Percentiles rank a stretch among this genome's conserved stretches.
These are phyloP conservation scores for Melanotaenia maccullochi DNA, from an alignment of 2,797 vertebrate species.

Conservation along the genomic window DNA sequence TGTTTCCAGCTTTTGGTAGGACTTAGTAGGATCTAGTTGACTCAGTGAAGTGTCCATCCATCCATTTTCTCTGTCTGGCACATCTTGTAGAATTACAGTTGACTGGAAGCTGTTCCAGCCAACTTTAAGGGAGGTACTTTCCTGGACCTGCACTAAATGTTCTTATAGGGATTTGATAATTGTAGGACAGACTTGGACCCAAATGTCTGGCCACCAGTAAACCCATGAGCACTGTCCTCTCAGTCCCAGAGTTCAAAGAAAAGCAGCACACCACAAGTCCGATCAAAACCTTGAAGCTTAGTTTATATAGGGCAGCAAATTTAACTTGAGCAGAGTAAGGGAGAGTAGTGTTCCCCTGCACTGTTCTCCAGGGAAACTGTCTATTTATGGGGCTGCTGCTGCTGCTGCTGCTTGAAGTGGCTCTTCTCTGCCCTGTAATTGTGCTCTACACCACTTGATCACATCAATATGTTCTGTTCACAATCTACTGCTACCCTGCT, in stretches of 20 bases:
- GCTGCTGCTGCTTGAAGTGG: conserved; percentile 70
- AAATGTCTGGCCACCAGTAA: conserved; percentile 1
- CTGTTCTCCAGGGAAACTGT: conserved; percentile 76
- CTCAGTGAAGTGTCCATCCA: neutral
- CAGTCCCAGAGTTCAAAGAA: conserved; percentile 8
- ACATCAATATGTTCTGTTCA: conserved; percentile 47
- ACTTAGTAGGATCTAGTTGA: neutral
- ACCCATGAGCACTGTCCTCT: neutral
- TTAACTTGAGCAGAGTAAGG: conserved; percentile 63
- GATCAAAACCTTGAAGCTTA: conserved; percentile 42
- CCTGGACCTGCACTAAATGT: neutral
- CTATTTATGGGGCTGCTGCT: conserved; percentile 82
- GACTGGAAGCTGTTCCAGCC: neutral
- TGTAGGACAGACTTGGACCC: neutral
- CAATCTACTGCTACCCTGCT: conserved; percentile 29
- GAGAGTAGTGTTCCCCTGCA: conserved; percentile 69
- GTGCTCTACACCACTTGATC: conserved; percentile 43
- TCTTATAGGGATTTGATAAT: neutral
- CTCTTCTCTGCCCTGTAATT: conserved; percentile 68
- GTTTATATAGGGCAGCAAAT: conserved; percentile 79
- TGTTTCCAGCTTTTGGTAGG: neutral
- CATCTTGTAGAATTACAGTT: neutral
- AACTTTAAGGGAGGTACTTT: neutral
- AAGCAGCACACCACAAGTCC: conserved; percentile 5
- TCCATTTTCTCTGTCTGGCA: neutral